Percentiles rank a stretch among this genome's conserved stretches.
These are phyloP conservation scores for Anguilla rostrata DNA, from an alignment of 2,113 vertebrate species.

Conservation along the genomic window DNA sequence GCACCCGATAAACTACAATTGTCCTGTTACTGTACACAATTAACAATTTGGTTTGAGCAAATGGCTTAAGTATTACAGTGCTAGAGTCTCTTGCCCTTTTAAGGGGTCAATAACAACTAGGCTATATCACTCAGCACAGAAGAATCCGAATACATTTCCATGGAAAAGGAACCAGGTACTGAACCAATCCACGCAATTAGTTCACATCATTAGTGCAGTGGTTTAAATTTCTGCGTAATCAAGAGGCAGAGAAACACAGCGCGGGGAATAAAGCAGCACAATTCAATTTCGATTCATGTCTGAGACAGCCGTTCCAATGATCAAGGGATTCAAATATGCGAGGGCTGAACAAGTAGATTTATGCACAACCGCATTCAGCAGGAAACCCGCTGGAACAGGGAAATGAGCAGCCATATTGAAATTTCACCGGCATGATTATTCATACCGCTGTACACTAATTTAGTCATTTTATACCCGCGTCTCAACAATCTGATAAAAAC, in stretches of 20 bases:
- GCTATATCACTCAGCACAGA: not conserved
- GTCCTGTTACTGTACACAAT: not conserved
- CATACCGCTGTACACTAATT: not conserved
- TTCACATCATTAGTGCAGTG: slow-evolving; percentile 5
- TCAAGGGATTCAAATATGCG: not conserved
- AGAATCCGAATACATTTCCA: not conserved
- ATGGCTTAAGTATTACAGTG: not conserved
- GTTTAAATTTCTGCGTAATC: not conserved
- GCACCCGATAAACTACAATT: not conserved
- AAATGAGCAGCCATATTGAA: not conserved
- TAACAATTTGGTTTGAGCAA: not conserved
- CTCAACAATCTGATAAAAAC: not conserved
- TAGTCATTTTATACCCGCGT: not conserved
- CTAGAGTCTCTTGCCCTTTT: not conserved
- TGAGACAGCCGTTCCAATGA: not conserved
- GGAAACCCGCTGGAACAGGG: not conserved
- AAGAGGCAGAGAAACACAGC: not conserved
- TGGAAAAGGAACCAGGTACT: slow-evolving; percentile 2
- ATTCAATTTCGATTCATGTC: not conserved
- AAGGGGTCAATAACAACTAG: slow-evolving; percentile 9
- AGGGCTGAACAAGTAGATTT: not conserved
- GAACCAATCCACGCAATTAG: not conserved
- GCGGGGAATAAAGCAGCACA: not conserved
- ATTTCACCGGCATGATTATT: not conserved
- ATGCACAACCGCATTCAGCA: not conserved